These are phyloP conservation scores for Parasteatoda lunata DNA, from an alignment of 2,888 invertebrate genomes.

Conservation along the genomic window DNA sequence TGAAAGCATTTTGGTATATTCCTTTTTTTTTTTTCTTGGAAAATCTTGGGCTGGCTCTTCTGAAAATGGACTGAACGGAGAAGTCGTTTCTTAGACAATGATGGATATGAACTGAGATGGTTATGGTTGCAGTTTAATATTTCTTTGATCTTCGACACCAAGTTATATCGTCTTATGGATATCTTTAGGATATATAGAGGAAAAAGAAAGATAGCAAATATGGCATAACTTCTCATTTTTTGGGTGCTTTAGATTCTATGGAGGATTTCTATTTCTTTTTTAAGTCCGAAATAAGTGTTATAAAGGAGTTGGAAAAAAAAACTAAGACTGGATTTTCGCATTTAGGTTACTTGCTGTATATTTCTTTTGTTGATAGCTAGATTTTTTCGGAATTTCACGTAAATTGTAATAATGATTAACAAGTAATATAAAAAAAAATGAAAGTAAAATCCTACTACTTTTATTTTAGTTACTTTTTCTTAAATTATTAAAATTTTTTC, in stretches of 20 bases:
- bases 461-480: too few species aligned
- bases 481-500: too few species aligned
- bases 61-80: background rate
- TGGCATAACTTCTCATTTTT: slow-evolving; percentile 34
- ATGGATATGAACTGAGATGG: slow-evolving; percentile 54
- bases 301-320: too few species aligned
- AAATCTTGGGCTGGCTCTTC: background rate
- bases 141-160: slow-evolving; percentile 53
- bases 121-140: slow-evolving; percentile 42
- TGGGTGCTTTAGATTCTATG: slow-evolving; percentile 12
- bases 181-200: background rate
- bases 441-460: too few species aligned
- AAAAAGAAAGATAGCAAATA: slow-evolving; percentile 2
- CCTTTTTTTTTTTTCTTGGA: slow-evolving; percentile 13
- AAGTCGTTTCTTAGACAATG: slow-evolving; percentile 43
- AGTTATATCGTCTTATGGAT: slow-evolving; percentile 28
- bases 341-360: too few species aligned
- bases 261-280: background rate
- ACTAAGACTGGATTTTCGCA: too few species aligned
- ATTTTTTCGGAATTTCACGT: too few species aligned
- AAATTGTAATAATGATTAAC: too few species aligned
- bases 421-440: too few species aligned
- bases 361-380: too few species aligned
- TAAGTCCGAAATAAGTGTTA: background rate
- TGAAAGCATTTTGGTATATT: background rate